A percentile compares a stretch with the other conserved stretches of the same genome.
phyloP scores from a whole-genome alignment of 2,888 invertebrate species.

The Polydrusus pterygomalis region DNA sequence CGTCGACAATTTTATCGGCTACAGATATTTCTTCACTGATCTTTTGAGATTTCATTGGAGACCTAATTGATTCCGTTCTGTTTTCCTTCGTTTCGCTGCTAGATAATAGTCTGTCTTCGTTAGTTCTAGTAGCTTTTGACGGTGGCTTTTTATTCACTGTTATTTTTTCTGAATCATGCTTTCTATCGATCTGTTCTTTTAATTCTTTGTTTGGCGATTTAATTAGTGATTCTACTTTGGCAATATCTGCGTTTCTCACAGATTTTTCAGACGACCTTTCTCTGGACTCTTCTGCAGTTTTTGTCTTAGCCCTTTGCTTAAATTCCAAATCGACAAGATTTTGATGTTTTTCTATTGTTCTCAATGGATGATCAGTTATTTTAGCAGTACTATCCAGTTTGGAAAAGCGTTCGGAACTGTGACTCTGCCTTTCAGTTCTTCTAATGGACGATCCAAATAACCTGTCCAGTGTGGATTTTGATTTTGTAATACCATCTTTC shows the following conservation, averaged over 20 bases:
- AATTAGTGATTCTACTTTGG: conserved; percentile 55
- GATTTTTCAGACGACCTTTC: conserved; percentile 47
- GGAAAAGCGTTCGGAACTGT: conserved; percentile 35
- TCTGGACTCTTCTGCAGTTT: conserved; percentile 24
- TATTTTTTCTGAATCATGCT: conserved; percentile 57
- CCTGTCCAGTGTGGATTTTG: conserved; percentile 75
- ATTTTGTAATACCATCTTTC: conserved; percentile 58
- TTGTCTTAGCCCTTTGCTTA: conserved; percentile 39
- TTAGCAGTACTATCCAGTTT: conserved; percentile 59
- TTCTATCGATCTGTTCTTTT: conserved; percentile 59
- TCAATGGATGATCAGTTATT: conserved; percentile 60
- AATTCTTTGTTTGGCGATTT: conserved; percentile 62
- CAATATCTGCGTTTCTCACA: conserved; percentile 36
- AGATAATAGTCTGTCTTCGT: conserved; percentile 50
- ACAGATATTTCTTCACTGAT: conserved; percentile 62
- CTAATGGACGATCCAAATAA: conserved; percentile 71
- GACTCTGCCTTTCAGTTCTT: conserved; percentile 36
- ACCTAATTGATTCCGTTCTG: conserved; percentile 57
- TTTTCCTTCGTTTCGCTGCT: conserved; percentile 63
- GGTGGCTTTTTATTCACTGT: conserved; percentile 30
- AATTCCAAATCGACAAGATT: conserved; percentile 9
- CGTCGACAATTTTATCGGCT: conserved; percentile 67
- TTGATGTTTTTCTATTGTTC: conserved; percentile 58
- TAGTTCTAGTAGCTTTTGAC: conserved; percentile 9
- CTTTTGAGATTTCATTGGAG: conserved; percentile 56